These are phyloP conservation scores for Porites rus DNA, from an alignment of 92 coral and sea anemone genomes.

Conservation along the genomic window DNA sequence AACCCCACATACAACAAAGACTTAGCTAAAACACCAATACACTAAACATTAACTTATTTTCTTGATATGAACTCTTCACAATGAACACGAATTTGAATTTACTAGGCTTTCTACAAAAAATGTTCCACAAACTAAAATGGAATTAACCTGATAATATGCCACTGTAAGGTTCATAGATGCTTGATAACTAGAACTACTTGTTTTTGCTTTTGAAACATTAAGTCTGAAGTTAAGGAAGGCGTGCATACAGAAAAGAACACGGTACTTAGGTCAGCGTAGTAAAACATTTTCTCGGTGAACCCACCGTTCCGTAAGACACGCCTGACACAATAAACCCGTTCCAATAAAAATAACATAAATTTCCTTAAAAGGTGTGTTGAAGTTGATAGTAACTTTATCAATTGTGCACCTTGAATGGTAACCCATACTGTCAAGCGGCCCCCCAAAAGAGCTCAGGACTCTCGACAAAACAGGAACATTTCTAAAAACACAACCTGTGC, in stretches of 20 bases:
- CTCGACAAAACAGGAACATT: slow-evolving; percentile 48
- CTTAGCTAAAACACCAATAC: background rate
- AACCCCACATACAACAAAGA: background rate
- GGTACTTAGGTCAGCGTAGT: background rate
- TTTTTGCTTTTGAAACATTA: too few relatives aligned
- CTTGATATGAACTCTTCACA: background rate
- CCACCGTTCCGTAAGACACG: background rate
- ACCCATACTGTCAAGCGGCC: slow-evolving; percentile 9
- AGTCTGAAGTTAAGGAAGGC: background rate
- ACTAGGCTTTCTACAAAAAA: too few relatives aligned
- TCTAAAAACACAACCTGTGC: slow-evolving; percentile 27
- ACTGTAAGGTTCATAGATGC: too few relatives aligned
- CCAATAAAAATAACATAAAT: background rate
- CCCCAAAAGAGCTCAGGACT: background rate
- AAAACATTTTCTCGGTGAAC: background rate
- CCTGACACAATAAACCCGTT: background rate
- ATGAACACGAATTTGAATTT: background rate
- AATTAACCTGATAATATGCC: too few relatives aligned
- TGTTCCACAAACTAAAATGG: too few relatives aligned
- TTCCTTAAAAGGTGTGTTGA: background rate
- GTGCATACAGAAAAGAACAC: background rate
- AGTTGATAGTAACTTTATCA: background rate
- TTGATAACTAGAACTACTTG: too few relatives aligned
- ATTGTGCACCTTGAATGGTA: background rate
- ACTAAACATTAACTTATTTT: background rate